Conservation (phyloP, 1,140 invertebrate species). For the Drosophila nannoptera region DNA sequence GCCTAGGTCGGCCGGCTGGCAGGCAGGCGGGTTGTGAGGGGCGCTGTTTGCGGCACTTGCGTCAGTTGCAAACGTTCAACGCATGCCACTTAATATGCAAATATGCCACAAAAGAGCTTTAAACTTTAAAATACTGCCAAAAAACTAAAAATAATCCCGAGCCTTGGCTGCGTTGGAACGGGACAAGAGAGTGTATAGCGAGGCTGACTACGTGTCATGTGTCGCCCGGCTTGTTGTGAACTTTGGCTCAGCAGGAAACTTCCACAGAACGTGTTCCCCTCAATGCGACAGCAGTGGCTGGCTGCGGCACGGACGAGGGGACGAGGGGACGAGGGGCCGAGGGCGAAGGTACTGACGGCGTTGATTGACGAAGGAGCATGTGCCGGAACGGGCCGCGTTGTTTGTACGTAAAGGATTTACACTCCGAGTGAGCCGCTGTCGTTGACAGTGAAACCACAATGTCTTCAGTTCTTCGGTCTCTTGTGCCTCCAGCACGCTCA, state of each 20-base stretch:
- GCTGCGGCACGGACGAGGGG: no score
- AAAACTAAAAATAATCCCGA: conserved; percentile 44
- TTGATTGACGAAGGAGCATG: conserved; percentile 60
- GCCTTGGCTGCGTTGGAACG: conserved; percentile 5
- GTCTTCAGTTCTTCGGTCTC: conserved; percentile 29
- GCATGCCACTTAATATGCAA: conserved; percentile 76
- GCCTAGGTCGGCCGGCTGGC: no score
- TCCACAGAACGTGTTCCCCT: conserved; percentile 66
- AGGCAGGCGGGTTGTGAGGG: not conserved
- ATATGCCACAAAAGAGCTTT: conserved; percentile 74
- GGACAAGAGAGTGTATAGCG: not conserved
- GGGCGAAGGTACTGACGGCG: conserved; percentile 1
- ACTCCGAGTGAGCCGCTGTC: conserved; percentile 42
- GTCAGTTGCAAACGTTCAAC: conserved; percentile 47
- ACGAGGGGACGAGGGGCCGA: no score
- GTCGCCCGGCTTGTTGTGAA: conserved; percentile 71
- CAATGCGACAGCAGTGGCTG: conserved; percentile 63
- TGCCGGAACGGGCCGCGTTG: conserved; percentile 14
- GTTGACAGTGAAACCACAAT: conserved; percentile 66
- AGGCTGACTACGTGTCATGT: conserved; percentile 68
- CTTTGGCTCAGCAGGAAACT: conserved; percentile 68
- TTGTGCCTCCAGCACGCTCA: not conserved
- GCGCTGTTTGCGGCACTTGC: not conserved
- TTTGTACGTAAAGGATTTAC: conserved; percentile 57
- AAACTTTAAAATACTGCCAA: conserved; percentile 70